Conservation (phyloP, 2,797 vertebrate species). For the Microctenopoma steveboyesi region DNA sequence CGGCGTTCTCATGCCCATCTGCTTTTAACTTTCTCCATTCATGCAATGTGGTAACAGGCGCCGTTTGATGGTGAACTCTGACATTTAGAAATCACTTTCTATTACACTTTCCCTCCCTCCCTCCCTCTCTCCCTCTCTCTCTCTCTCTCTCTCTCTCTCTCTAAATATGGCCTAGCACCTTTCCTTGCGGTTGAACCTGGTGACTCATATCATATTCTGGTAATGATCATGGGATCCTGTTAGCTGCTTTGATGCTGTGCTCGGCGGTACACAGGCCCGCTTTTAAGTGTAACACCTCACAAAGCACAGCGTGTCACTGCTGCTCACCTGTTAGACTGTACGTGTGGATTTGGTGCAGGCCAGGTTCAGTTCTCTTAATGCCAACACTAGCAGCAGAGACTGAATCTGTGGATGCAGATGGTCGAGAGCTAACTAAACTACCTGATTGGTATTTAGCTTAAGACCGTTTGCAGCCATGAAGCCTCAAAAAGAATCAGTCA, state of each 20-base stretch:
- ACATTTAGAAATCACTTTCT: constrained; percentile 80
- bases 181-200: constrained; percentile 70
- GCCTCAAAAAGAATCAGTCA: neutral
- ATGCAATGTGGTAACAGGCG: constrained; percentile 68
- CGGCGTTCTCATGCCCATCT: constrained; percentile 71
- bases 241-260: constrained; percentile 70
- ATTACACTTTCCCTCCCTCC: constrained; percentile 49
- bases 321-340: constrained; percentile 1
- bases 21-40: constrained; percentile 77
- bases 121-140: constrained; percentile 34
- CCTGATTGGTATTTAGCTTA: too few species aligned
- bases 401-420: too few species aligned
- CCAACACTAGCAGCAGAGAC: too few species aligned
- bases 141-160: constrained; percentile 31
- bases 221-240: constrained; percentile 74
- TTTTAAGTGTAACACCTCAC: constrained; percentile 53
- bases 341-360: neutral
- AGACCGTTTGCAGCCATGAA: too few species aligned
- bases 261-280: constrained; percentile 42
- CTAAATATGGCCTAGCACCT: constrained; percentile 68
- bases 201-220: constrained; percentile 76
- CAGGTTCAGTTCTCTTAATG: neutral
- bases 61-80: constrained; percentile 78
- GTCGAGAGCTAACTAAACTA: too few species aligned
- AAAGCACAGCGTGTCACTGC: constrained; percentile 28